Conservation (phyloP, 2,797 vertebrate genomes). For the Podargus strigoides region DNA sequence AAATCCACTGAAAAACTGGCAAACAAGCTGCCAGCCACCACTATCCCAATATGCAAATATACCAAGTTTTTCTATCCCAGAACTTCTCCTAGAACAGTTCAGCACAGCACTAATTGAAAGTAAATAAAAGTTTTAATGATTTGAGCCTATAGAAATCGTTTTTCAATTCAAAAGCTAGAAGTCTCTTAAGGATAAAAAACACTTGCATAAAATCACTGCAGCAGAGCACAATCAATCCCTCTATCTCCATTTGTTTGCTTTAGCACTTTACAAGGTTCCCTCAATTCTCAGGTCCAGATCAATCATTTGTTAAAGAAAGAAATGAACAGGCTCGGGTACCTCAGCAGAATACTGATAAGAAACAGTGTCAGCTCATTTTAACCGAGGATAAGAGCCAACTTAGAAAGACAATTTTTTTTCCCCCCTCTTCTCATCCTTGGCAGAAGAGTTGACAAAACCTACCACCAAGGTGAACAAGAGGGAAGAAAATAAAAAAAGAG, state of each 20-base stretch:
- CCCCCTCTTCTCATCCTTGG: not conserved
- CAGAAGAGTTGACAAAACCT: not conserved
- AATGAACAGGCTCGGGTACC: not conserved
- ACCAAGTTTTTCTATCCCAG: not conserved
- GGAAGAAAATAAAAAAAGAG: not conserved
- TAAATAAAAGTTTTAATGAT: conserved; percentile 57
- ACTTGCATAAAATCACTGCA: conserved; percentile 60
- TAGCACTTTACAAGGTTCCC: conserved; percentile 52
- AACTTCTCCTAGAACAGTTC: not conserved
- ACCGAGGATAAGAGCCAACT: not conserved
- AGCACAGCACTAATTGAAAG: conserved; percentile 47
- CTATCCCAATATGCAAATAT: not conserved
- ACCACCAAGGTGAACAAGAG: not conserved
- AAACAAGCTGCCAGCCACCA: not conserved
- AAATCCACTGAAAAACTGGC: not conserved
- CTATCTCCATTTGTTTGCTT: conserved; percentile 63
- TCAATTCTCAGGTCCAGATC: conserved; percentile 59
- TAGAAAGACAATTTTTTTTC: not conserved
- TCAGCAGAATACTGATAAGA: conserved; percentile 63
- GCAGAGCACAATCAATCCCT: conserved; percentile 53
- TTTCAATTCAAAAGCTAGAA: conserved; percentile 15
- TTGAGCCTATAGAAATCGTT: conserved; percentile 19
- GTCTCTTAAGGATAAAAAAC: conserved; percentile 48
- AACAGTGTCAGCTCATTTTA: conserved; percentile 24
- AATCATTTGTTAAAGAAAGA: conserved; percentile 68